Evolutionary conservation across 2,888 invertebrate genomes (phyloP).

Genomic region (Leptopilina syphax): DNA sequence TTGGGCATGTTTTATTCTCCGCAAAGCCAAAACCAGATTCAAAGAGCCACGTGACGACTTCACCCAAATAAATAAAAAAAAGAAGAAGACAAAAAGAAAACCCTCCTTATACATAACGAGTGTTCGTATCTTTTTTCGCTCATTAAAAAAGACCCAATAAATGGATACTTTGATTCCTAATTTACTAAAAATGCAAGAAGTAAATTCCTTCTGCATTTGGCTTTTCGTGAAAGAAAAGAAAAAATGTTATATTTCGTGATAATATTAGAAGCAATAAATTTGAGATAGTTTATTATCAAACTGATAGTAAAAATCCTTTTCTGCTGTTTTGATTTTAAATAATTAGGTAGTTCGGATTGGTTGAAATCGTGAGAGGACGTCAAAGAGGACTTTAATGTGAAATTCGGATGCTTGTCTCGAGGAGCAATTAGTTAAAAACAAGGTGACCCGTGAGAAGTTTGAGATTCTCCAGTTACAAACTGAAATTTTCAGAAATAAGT

Average conservation of each 20-base stretch:
- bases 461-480: slow-evolving; percentile 28
- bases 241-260: no score
- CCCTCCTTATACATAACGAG: neutral
- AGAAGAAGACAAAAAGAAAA: no score
- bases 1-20: slow-evolving; percentile 53
- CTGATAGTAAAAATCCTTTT: neutral
- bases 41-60: slow-evolving; percentile 18
- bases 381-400: slow-evolving; percentile 23
- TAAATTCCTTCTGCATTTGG: neutral
- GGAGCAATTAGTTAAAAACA: slow-evolving; percentile 29
- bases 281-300: no score
- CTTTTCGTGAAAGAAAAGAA: neutral
- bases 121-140: neutral
- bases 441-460: slow-evolving; percentile 33
- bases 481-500: slow-evolving; percentile 7
- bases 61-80: slow-evolving; percentile 23
- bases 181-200: neutral
- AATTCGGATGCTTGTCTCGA: slow-evolving; percentile 38
- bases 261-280: no score
- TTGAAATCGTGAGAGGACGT: slow-evolving; percentile 17
- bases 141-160: slow-evolving; percentile 14
- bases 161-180: slow-evolving; percentile 26
- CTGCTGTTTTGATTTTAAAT: slow-evolving; percentile 9
- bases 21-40: slow-evolving; percentile 35
- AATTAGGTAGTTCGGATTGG: slow-evolving; percentile 37